Percentiles rank a stretch among this genome's conserved stretches.
Evolutionary conservation across 37 sponge, comb jelly and placozoan genomes (phyloP).

Genomic region (Cliona cf. orientalis): DNA sequence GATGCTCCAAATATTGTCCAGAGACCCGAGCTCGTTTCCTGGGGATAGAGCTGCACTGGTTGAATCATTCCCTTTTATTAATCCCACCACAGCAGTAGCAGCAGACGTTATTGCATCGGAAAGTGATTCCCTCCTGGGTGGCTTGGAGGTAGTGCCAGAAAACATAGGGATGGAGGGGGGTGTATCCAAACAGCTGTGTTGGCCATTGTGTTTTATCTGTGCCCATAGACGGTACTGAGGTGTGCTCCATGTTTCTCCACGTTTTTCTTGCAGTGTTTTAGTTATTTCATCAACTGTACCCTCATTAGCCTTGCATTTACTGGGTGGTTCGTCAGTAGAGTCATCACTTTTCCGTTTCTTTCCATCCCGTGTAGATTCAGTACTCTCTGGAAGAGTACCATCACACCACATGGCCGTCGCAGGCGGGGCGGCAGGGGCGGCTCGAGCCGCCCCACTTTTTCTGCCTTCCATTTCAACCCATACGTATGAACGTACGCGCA

Average conservation of each 20-base stretch:
- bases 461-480: not conserved
- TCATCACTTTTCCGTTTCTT: not conserved
- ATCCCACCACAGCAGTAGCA: constrained; percentile 2
- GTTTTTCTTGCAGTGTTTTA: not conserved
- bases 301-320: not conserved
- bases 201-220: not conserved
- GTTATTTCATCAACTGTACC: not conserved
- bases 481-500: not conserved
- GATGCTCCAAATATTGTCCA: constrained; percentile 1
- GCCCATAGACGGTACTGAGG: constrained; percentile 21
- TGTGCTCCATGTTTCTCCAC: not conserved
- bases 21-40: not conserved
- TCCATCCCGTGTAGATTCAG: too few species aligned
- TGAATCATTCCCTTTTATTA: not conserved
- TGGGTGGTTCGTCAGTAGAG: not conserved
- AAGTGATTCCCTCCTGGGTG: not conserved
- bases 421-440: too few species aligned
- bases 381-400: not conserved
- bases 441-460: too few species aligned
- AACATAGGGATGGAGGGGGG: constrained; percentile 10
- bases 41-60: not conserved
- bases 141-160: not conserved
- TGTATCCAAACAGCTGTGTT: not conserved
- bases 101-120: not conserved
- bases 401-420: not conserved